Conservation (phyloP, 2,113 vertebrate genomes). For the Cinclus cinclus region DNA sequence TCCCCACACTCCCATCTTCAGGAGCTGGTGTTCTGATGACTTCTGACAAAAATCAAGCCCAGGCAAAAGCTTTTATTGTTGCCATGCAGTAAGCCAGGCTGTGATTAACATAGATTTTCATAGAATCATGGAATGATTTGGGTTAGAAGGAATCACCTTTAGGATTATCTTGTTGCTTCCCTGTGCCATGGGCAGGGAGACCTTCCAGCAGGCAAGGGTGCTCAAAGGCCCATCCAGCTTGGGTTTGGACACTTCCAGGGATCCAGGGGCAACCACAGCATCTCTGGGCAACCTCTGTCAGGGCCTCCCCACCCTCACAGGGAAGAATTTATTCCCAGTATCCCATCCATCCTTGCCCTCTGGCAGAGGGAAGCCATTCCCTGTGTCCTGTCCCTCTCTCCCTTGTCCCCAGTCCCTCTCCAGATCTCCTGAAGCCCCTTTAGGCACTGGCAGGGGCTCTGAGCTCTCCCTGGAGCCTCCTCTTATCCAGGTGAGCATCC, state of each 20-base stretch:
- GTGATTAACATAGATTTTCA: too few species aligned
- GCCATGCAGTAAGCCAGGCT: too few species aligned
- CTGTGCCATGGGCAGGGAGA: not conserved
- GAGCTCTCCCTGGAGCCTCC: not conserved
- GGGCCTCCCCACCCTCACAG: not conserved
- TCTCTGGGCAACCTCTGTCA: not conserved
- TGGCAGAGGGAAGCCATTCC: not conserved
- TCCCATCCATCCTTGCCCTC: not conserved
- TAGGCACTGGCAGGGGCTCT: fast-evolving
- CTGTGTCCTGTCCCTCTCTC: fast-evolving
- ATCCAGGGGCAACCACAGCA: not conserved
- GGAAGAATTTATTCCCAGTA: not conserved
- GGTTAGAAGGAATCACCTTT: too few species aligned
- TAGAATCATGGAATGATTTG: too few species aligned
- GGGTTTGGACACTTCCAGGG: not conserved
- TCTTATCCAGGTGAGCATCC: not conserved
- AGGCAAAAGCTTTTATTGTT: too few species aligned
- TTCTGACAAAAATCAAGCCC: too few species aligned
- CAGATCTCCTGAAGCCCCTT: not conserved
- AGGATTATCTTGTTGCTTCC: too few species aligned
- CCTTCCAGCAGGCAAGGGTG: not conserved
- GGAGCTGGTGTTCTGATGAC: too few species aligned
- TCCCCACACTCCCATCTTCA: not conserved
- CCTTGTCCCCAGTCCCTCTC: not conserved
- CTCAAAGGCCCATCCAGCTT: not conserved